Evolutionary conservation across 64 coral and sea anemone genomes (phyloP), one percentile per base, ranked within the genome.

Genomic region (Montipora foliosa): DNA sequence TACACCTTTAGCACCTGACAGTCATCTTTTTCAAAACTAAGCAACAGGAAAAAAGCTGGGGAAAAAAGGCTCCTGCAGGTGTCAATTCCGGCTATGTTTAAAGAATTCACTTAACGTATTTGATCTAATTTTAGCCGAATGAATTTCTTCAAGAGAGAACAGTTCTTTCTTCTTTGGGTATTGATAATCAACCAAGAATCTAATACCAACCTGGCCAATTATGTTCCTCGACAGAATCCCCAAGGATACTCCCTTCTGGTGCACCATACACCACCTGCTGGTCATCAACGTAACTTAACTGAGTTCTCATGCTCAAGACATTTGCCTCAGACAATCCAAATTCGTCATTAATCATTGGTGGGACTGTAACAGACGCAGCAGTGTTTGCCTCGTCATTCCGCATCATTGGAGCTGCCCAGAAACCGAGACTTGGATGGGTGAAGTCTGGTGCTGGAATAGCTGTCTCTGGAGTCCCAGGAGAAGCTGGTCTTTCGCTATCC

Each of bases 391-490:
- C 12, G 3, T 86, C 82, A 24, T 86, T 86, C n/a, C 15, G 16
- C 48, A 16, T 10, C 5, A 86, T 5, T 51, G 82, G 82, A 47
- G 82, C 82, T 16, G 84, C 76, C 92, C 92, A 93, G 78, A 87
- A 93, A 12, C 85, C 85, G 24, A 93, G 62, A 16, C 73, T 88
- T 47, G 92, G 49, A 88, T 93, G 92, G 21, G 81, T 73, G 62
- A 93, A 93, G 84, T 88, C 92, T 5, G 21, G 12, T 6, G 83
- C 44, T 15, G 92, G 92, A 5, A 57, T 69, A 9, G 92, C 92
- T 53, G 92, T 93, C 14, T 93, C 92, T 19, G 92, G 92, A 19
- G 92, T 93, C 37, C 61, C 84, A 44, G 92, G 92, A 11, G 87
- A 61, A 19, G 52, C 74, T 77, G 87, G 87, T 20, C 87, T 44